These are phyloP conservation scores for Tadarida brasiliensis DNA, from an alignment of 2,797 vertebrate species.

Conservation along the genomic window DNA sequence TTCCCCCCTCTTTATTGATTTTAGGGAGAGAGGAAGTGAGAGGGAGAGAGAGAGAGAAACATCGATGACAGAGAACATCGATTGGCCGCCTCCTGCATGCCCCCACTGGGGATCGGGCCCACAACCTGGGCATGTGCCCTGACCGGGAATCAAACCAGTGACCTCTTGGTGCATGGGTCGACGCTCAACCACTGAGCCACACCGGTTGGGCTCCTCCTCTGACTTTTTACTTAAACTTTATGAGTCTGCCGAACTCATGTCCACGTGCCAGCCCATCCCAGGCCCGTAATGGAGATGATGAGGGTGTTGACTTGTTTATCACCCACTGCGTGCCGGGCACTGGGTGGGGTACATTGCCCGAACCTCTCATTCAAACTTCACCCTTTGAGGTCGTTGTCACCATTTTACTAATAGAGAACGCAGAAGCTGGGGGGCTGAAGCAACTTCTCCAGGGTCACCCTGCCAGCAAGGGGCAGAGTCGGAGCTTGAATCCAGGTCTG, in stretches of 20 bases:
- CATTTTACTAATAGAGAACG: neutral
- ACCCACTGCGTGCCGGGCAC: fast-evolving
- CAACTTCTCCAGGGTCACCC: neutral
- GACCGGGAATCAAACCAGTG: too few relatives aligned
- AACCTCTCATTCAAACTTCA: neutral
- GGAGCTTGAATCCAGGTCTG: neutral
- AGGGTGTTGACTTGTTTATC: neutral
- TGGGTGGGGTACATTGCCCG: neutral
- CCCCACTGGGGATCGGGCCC: too few relatives aligned
- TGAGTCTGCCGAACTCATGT: fast-evolving
- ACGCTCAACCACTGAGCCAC: too few relatives aligned
- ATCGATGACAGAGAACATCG: too few relatives aligned
- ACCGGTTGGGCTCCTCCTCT: neutral
- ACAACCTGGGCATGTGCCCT: too few relatives aligned
- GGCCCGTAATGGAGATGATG: fast-evolving
- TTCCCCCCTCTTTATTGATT: neutral
- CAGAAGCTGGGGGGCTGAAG: neutral
- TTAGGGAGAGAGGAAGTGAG: too few relatives aligned
- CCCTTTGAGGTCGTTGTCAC: neutral
- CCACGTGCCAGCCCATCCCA: fast-evolving
- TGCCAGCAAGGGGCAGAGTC: neutral
- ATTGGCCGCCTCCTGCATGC: too few relatives aligned
- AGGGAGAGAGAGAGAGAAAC: too few relatives aligned
- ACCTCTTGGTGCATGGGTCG: too few relatives aligned
- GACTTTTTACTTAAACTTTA: neutral